Conservation (phyloP, 2,888 invertebrate species). For the Mycalesis mineus region DNA sequence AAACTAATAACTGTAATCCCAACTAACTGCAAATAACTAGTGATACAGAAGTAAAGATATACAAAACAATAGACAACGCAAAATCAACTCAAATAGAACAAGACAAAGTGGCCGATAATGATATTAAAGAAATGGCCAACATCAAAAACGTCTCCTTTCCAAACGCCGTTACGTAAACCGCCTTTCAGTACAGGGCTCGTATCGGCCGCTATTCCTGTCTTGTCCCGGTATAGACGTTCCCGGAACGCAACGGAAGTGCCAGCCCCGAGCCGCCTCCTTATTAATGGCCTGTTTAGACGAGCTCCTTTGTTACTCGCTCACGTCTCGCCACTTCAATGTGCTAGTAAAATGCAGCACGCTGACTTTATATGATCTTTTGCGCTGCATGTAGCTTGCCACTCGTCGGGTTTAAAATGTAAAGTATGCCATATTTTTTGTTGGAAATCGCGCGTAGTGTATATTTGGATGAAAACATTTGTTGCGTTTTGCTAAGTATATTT, state of each 20-base stretch:
- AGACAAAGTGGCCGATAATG: too few relatives aligned
- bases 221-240: constrained; percentile 66
- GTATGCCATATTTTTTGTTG: constrained; percentile 8
- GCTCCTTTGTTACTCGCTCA: constrained; percentile 73
- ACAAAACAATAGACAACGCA: too few relatives aligned
- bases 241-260: constrained; percentile 72
- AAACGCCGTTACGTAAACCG: constrained; percentile 39
- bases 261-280: constrained; percentile 69
- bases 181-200: constrained; percentile 48
- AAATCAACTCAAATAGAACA: too few relatives aligned
- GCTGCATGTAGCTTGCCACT: neutral
- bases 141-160: constrained; percentile 5
- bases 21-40: too few relatives aligned
- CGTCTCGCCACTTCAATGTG: constrained; percentile 53
- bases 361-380: constrained; percentile 11
- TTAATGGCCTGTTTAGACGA: constrained; percentile 76
- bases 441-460: neutral
- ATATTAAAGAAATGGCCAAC: neutral
- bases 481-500: neutral
- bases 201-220: constrained; percentile 68
- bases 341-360: constrained; percentile 14
- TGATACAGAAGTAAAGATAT: too few relatives aligned
- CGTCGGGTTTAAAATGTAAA: constrained; percentile 8
- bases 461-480: neutral
- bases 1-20: too few relatives aligned